Percentiles rank a stretch among this genome's conserved stretches.
Conservation (phyloP, 2,797 vertebrate genomes). For the Tympanoctomys barrerae region DNA sequence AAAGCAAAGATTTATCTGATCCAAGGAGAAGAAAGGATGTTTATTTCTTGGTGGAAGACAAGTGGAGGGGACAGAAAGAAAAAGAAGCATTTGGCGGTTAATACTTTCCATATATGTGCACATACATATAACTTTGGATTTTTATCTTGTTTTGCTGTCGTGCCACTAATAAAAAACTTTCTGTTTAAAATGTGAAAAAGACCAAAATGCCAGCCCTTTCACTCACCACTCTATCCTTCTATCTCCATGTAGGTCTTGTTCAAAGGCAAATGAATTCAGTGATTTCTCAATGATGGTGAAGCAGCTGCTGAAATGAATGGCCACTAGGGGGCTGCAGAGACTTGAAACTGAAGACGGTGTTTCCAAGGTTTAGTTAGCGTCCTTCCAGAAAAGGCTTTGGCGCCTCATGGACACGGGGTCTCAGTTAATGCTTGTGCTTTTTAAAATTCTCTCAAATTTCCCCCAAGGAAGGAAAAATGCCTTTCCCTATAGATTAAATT, state of each 20-base stretch:
- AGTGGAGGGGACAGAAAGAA: not conserved
- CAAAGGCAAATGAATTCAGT: slow-evolving; percentile 6
- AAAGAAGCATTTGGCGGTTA: not conserved
- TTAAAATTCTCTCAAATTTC: slow-evolving; percentile 33
- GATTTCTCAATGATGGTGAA: not conserved
- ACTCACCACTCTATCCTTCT: not conserved
- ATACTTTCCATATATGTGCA: not conserved
- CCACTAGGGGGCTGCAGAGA: slow-evolving; percentile 83
- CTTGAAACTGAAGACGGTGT: slow-evolving; percentile 56
- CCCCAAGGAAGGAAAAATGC: not conserved
- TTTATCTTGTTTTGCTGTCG: not conserved
- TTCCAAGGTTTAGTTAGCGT: not conserved
- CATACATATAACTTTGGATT: not conserved
- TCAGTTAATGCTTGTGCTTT: slow-evolving; percentile 56
- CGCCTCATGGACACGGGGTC: not conserved
- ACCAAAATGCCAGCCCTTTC: not conserved
- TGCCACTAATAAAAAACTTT: slow-evolving; percentile 19
- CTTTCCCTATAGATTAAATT: slow-evolving; percentile 42
- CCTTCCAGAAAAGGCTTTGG: not conserved
- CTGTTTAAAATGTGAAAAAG: slow-evolving; percentile 20
- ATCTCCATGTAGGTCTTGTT: slow-evolving; percentile 37
- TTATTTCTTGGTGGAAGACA: not conserved
- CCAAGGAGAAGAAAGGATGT: not conserved
- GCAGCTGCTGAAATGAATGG: not conserved
- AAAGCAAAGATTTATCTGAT: not conserved